Evolutionary conservation across 2,888 invertebrate species (phyloP), one percentile per base, ranked within the genome.

Genomic region (Pristionchus mayeri): DNA sequence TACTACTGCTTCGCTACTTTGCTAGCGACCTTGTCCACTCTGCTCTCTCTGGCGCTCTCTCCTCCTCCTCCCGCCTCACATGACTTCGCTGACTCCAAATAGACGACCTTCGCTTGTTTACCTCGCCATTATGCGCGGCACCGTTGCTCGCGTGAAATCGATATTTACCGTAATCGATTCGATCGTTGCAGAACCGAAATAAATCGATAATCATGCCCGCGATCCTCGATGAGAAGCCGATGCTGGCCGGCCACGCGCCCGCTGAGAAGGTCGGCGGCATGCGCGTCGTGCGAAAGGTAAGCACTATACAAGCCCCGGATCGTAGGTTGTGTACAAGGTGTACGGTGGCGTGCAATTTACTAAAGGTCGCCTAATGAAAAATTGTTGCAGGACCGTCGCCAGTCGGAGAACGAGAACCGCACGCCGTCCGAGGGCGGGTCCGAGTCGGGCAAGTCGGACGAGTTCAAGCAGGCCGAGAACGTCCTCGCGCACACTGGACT

Each of bases 401-500:
- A 86, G 40, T 88, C 88, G 63, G 87, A 87, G 57, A 87, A 50
- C 63, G 85, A 86, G 34, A 85, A 88, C 50, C 82, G 81, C 60
- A 60, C 85, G 16, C 85, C 84, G 37, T 88, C 88, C 60, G 89
- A 89, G 82, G 86, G 86, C 71, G 88, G 87, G 0, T 87, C 87
- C 18, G 89, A 89, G 16, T 54, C 81, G 7, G 78, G 27, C 57
- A 82, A 48, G 85, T 82, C 52, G 40, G 83, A 83, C 30, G 83
- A 83, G 52, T 16, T 83, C 30, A 83, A 60, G n/a, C 85, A 85
- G 63, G 82, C 86, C 18, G 86, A 87, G 34, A 84, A 87, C 67
- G 87, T 89, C 67, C 87, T 89, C 27, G 84, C 87, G 30, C 87
- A 89, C 63, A 81, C 84, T 27, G 87, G 87, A 44, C 86, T 90